Conservation (phyloP, 2,888 invertebrate genomes). For the Ophioninae sp. region DNA sequence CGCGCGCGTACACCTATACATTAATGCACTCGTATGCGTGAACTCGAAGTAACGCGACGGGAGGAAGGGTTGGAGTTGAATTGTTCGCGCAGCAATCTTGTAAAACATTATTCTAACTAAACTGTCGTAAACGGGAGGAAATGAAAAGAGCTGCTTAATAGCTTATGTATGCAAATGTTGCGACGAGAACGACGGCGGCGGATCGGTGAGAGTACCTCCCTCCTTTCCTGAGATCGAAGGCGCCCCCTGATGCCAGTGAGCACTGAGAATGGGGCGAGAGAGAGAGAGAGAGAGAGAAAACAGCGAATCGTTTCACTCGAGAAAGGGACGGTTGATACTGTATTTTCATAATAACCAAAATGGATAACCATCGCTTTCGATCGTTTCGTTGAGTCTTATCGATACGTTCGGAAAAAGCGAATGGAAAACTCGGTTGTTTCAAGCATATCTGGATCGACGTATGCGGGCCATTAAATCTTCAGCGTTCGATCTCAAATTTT, state of each 20-base stretch:
- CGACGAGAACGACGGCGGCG: constrained; percentile 69
- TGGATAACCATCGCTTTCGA: constrained; percentile 16
- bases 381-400: not conserved
- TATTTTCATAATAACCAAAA: constrained; percentile 30
- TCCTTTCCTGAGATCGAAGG: constrained; percentile 24
- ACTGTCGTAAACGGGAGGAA: constrained; percentile 81
- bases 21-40: constrained; percentile 65
- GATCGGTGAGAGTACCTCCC: constrained; percentile 78
- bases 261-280: constrained; percentile 67
- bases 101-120: constrained; percentile 80
- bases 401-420: not conserved
- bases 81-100: constrained; percentile 79
- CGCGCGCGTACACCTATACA: not conserved
- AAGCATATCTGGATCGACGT: not conserved
- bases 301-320: constrained; percentile 34
- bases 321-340: constrained; percentile 32
- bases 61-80: constrained; percentile 67
- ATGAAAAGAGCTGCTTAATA: constrained; percentile 82
- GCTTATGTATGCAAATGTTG: constrained; percentile 80
- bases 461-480: no score
- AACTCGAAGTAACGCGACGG: constrained; percentile 9
- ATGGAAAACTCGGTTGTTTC: not conserved
- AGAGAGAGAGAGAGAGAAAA: constrained; percentile 56
- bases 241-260: constrained; percentile 61
- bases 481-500: no score